These are phyloP conservation scores for Nemapogon koenigi DNA, from an alignment of 2,888 invertebrate genomes.

Conservation along the genomic window DNA sequence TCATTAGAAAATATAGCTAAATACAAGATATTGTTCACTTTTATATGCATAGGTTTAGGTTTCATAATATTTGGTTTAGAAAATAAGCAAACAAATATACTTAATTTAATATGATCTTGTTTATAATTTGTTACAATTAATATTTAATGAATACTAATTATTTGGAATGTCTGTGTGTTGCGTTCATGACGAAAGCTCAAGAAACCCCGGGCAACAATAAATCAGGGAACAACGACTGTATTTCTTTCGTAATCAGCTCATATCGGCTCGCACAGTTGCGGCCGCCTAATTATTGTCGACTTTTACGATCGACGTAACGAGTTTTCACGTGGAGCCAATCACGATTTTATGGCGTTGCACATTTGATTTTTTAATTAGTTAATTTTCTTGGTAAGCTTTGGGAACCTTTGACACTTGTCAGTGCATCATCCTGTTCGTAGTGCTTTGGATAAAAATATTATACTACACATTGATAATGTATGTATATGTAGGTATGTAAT, in stretches of 20 bases:
- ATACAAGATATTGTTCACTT: too few relatives aligned
- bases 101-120: too few relatives aligned
- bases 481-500: too few relatives aligned
- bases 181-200: constrained; percentile 30
- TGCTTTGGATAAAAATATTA: too few relatives aligned
- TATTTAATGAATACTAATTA: too few relatives aligned
- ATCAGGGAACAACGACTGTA: constrained; percentile 58
- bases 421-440: constrained; percentile 5
- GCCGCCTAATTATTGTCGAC: constrained; percentile 62
- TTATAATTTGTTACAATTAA: too few relatives aligned
- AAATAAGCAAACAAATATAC: too few relatives aligned
- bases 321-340: constrained; percentile 62
- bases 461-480: too few relatives aligned
- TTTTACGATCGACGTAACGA: constrained; percentile 61
- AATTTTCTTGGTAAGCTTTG: not conserved
- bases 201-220: constrained; percentile 47
- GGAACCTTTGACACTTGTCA: constrained; percentile 8
- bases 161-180: too few relatives aligned
- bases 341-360: constrained; percentile 51
- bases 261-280: constrained; percentile 56
- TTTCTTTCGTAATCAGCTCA: constrained; percentile 64
- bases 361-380: constrained; percentile 49
- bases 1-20: too few relatives aligned
- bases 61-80: too few relatives aligned
- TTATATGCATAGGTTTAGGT: too few relatives aligned